phyloP scores from a whole-genome alignment of 2,797 vertebrate species.

The Champsocephalus gunnari region DNA sequence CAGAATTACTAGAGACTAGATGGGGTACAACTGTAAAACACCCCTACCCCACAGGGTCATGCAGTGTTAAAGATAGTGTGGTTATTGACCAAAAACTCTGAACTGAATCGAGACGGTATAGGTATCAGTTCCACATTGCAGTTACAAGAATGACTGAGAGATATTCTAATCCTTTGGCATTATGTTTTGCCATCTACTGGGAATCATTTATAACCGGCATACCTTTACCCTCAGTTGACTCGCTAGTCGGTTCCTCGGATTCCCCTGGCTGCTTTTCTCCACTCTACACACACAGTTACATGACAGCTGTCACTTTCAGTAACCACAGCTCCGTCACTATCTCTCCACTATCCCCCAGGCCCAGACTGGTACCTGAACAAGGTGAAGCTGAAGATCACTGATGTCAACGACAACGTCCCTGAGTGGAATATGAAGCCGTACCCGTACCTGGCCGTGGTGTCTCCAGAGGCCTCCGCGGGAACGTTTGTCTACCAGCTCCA shows the following conservation, averaged over 20 bases:
- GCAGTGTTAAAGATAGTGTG: constrained; percentile 28
- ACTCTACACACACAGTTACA: constrained; percentile 58
- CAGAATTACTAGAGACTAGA: too few relatives aligned
- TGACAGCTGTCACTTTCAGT: constrained; percentile 81
- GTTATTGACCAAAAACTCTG: constrained; percentile 45
- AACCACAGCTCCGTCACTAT: constrained; percentile 67
- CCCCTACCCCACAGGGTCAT: neutral
- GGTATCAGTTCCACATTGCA: constrained; percentile 24
- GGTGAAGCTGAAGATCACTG: constrained; percentile 87
- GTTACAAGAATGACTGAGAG: constrained; percentile 16
- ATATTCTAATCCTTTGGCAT: constrained; percentile 41
- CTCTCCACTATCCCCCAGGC: constrained; percentile 79
- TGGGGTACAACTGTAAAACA: too few relatives aligned
- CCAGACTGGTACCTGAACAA: constrained; percentile 89
- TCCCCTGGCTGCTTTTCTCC: constrained; percentile 63
- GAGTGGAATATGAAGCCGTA: constrained; percentile 91
- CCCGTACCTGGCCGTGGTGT: constrained; percentile 88
- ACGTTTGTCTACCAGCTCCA: constrained; percentile 89
- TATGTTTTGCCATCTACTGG: constrained; percentile 34
- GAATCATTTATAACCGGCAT: constrained; percentile 38
- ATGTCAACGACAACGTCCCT: constrained; percentile 90
- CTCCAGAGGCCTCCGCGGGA: constrained; percentile 78
- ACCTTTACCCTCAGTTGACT: constrained; percentile 56
- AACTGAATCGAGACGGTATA: constrained; percentile 16
- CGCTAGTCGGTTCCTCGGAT: constrained; percentile 27